Percentiles rank a stretch among this genome's conserved stretches.
These are phyloP conservation scores for Ophion obscuratus DNA, from an alignment of 2,888 invertebrate genomes.

Conservation along the genomic window DNA sequence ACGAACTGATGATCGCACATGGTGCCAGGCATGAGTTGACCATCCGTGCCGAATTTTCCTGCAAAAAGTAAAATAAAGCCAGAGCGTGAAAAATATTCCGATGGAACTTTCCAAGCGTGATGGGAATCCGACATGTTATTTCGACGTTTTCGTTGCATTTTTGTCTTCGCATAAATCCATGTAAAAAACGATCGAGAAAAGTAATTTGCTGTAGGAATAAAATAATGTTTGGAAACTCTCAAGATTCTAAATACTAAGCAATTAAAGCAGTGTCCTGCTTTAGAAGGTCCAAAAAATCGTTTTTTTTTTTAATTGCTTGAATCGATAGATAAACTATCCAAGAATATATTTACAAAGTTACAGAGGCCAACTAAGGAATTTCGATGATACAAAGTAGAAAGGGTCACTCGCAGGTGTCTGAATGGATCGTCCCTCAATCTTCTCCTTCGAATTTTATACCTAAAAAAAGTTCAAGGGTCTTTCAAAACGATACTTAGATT, in stretches of 20 bases:
- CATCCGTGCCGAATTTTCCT: conserved; percentile 93
- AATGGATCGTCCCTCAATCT: too few relatives aligned
- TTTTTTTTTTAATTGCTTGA: too few relatives aligned
- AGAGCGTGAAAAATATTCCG: conserved; percentile 65
- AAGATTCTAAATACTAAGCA: neutral
- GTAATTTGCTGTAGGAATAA: neutral
- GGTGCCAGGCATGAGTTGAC: conserved; percentile 90
- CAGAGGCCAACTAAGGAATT: too few relatives aligned
- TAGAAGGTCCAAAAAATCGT: too few relatives aligned
- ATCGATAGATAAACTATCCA: too few relatives aligned
- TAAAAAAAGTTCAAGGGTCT: too few relatives aligned
- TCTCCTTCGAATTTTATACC: too few relatives aligned
- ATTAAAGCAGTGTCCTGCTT: neutral
- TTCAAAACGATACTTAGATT: too few relatives aligned
- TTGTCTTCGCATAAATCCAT: neutral
- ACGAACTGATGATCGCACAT: conserved; percentile 95
- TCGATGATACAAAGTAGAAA: too few relatives aligned
- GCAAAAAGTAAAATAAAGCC: conserved; percentile 77
- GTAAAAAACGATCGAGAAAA: neutral
- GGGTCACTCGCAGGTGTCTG: too few relatives aligned
- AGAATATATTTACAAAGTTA: too few relatives aligned
- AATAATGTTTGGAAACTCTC: neutral
- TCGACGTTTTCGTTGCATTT: neutral
- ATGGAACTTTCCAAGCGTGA: conserved; percentile 65
- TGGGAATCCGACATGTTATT: conserved; percentile 6